phyloP scores from a whole-genome alignment of 2,797 vertebrate genomes.

The Lacerta agilis region DNA sequence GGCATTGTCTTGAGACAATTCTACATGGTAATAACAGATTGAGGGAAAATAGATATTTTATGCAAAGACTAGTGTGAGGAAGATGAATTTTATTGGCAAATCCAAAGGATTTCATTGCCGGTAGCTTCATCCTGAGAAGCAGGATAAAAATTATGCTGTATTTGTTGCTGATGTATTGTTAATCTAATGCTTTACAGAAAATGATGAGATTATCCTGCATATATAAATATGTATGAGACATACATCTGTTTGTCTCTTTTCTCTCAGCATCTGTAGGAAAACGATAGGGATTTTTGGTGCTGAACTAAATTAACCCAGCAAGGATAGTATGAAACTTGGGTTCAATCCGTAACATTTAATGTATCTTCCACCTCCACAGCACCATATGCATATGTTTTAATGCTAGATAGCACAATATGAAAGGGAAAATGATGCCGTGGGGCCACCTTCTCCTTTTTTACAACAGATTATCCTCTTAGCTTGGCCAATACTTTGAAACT shows the following conservation, averaged over 20 bases:
- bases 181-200: slow-evolving; percentile 1
- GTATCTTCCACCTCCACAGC: too few species aligned
- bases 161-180: slow-evolving; percentile 8
- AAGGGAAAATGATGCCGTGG: too few species aligned
- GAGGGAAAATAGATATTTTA: background rate
- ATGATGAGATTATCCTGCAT: slow-evolving; percentile 18
- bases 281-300: background rate
- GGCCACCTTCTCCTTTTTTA: too few species aligned
- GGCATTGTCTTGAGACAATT: background rate
- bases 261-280: background rate
- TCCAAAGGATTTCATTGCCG: background rate
- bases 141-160: slow-evolving; percentile 13
- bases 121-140: slow-evolving; percentile 15
- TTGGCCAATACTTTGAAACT: too few species aligned
- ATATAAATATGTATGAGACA: slow-evolving; percentile 14
- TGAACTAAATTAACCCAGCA: slow-evolving; percentile 2
- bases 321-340: background rate
- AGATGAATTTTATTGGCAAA: background rate
- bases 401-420: too few species aligned
- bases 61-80: background rate
- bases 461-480: too few species aligned
- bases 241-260: background rate
- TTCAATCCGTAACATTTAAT: too few species aligned
- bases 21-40: slow-evolving; percentile 2
- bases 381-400: too few species aligned